Base-by-base conservation (phyloP, 2,797 vertebrate species). In the Urocyon cinereoargenteus region DNA sequence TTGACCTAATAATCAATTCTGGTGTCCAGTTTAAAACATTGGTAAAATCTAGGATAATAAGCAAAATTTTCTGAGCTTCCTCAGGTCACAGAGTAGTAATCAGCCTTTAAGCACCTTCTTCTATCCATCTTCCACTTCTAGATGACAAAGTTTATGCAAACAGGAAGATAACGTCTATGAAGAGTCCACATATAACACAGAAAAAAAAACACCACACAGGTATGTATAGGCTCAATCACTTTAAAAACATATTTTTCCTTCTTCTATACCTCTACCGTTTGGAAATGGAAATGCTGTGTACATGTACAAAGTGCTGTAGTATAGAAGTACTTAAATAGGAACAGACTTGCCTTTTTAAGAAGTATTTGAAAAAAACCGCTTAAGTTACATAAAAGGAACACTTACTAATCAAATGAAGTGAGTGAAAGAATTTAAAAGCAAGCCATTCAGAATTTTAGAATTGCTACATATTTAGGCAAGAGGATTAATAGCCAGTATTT, bases 391-490 rank as follows among this genome's bases (percentile, higher is more conserved):
- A 62, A 90, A 91, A 91, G 78, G 6, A 85, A 51, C 1, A 72
- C 78, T 34, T 51, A 72, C 34, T 86, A 86, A 90, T 22, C 57
- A 92, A 92, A 79, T 73, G 18, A 75, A 83, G 16, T 73, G 45
- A 45, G 19, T 68, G 34, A 59, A 87, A 92, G 51, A 86, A 90
- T 86, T 95, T 92, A 95, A 8, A 84, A 94, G 10, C 18, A 90
- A 85, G 11, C 9, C 19, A 64, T 62, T 94, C 24, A 82, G 66
- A 92, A 61, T 91, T 73, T 97, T 78, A 85, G 8, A 85, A 55
- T 53, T 57, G 21, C 28, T 10, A 16, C n/a, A 85, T 64, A 79
- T 86, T 94, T 82, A 68, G 10, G 53, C 59, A 19, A 91, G 22
- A 11, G 18, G 40, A 96, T 55, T 55, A 94, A 94, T 45, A 90